Evolutionary conservation across 2,888 invertebrate genomes (phyloP).

Genomic region (Protonemura montana): DNA sequence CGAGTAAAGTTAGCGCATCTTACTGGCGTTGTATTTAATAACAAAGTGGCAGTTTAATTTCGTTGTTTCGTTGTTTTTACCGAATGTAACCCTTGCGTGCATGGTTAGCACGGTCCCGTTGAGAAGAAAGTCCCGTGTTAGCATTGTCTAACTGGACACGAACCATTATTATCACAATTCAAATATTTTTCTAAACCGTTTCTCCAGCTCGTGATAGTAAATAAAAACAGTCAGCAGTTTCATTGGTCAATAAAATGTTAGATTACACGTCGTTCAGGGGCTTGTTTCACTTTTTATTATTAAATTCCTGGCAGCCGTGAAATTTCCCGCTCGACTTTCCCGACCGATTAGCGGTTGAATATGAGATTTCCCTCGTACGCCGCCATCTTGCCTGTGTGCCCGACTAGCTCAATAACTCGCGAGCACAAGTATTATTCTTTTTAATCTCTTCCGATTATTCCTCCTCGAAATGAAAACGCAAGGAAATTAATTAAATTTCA

Average conservation of each 20-base stretch:
- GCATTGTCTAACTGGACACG: too few relatives aligned
- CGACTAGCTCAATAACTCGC: not conserved
- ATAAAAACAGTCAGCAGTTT: not conserved
- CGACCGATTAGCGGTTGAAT: not conserved
- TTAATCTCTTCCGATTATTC: not conserved
- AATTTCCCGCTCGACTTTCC: not conserved
- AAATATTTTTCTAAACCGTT: too few relatives aligned
- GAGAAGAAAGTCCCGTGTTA: too few relatives aligned
- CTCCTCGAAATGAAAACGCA: not conserved
- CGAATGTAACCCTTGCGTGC: too few relatives aligned
- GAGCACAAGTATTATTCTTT: not conserved
- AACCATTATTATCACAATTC: too few relatives aligned
- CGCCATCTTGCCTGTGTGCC: not conserved
- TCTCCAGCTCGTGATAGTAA: too few relatives aligned
- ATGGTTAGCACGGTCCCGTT: too few relatives aligned
- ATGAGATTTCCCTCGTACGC: not conserved
- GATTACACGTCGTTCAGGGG: not conserved
- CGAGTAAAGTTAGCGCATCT: too few relatives aligned
- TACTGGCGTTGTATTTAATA: too few relatives aligned
- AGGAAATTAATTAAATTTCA: not conserved
- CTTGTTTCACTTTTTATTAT: not conserved
- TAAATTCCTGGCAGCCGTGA: not conserved
- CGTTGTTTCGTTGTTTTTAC: too few relatives aligned
- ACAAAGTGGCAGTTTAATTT: too few relatives aligned
- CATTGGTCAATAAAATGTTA: not conserved